Evolutionary conservation across 2,888 invertebrate species (phyloP).

Genomic region (Protodeltote pygarga): DNA sequence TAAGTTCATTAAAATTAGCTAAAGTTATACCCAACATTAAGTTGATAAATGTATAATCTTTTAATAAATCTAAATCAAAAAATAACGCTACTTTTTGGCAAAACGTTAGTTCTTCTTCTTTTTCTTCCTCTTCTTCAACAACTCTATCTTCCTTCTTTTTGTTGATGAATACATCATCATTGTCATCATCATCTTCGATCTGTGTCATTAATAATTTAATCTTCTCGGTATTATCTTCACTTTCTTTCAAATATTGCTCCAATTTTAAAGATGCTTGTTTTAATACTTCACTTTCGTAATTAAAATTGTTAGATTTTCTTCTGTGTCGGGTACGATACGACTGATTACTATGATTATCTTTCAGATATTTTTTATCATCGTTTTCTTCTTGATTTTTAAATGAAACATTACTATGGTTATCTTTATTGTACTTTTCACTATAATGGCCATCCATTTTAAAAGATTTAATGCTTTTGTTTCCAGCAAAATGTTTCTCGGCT

Average conservation of each 20-base stretch:
- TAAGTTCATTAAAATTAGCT: slow-evolving; percentile 90
- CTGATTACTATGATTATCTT: slow-evolving; percentile 81
- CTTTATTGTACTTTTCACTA: slow-evolving; percentile 74
- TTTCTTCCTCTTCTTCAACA: slow-evolving; percentile 56
- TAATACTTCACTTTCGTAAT: slow-evolving; percentile 87
- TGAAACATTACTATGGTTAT: slow-evolving; percentile 76
- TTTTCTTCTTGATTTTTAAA: slow-evolving; percentile 75
- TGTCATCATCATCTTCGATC: slow-evolving; percentile 64
- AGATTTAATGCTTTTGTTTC: slow-evolving; percentile 75
- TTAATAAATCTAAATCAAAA: slow-evolving; percentile 90
- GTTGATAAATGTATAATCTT: slow-evolving; percentile 90
- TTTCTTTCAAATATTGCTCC: slow-evolving; percentile 81
- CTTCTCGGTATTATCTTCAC: slow-evolving; percentile 65
- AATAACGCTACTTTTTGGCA: slow-evolving; percentile 88
- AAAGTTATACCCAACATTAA: slow-evolving; percentile 90
- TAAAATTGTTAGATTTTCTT: slow-evolving; percentile 86
- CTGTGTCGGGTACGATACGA: slow-evolving; percentile 70
- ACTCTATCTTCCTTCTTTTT: slow-evolving; percentile 50
- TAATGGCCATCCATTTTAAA: slow-evolving; percentile 79
- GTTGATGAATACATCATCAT: slow-evolving; percentile 67
- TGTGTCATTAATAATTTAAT: slow-evolving; percentile 68
- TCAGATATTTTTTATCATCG: slow-evolving; percentile 78
- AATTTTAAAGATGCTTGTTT: slow-evolving; percentile 85
- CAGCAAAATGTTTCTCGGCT: slow-evolving; percentile 73
- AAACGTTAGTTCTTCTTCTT: slow-evolving; percentile 70